These are phyloP conservation scores for Aporophyla nigra DNA, from an alignment of 2,888 invertebrate species.

Conservation along the genomic window DNA sequence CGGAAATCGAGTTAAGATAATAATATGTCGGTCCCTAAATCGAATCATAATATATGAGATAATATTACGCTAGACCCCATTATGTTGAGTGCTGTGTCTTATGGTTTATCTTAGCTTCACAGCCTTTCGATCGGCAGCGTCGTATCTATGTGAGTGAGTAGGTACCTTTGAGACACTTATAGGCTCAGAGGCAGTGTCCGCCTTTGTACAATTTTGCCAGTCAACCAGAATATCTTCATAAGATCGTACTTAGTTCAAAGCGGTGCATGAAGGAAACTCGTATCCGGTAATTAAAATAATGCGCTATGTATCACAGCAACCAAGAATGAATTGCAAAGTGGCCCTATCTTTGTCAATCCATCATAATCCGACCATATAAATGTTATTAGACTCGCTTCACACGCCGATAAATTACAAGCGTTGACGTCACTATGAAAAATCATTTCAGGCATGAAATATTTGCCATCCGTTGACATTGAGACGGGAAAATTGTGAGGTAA, in stretches of 20 bases:
- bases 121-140: not conserved
- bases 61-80: not conserved
- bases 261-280: conserved; percentile 13
- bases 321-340: conserved; percentile 17
- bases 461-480: conserved; percentile 77
- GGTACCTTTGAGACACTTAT: not conserved
- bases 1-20: not conserved
- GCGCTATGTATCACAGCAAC: conserved; percentile 11
- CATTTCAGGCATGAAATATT: conserved; percentile 47
- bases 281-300: conserved; percentile 21
- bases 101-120: not conserved
- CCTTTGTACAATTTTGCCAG: not conserved
- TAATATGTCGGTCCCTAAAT: not conserved
- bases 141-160: not conserved
- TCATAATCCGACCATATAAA: conserved; percentile 13
- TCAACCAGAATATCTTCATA: conserved; percentile 14
- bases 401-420: conserved; percentile 21
- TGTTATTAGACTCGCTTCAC: conserved; percentile 19
- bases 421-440: conserved; percentile 43
- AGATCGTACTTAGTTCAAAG: not conserved
- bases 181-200: not conserved
- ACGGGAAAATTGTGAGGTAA: conserved; percentile 76
- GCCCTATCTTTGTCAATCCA: not conserved
- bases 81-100: not conserved
- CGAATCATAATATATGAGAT: not conserved